Percentiles rank a stretch among this genome's conserved stretches.
phyloP scores from a whole-genome alignment of 2,113 vertebrate species.

The Scophthalmus maximus region DNA sequence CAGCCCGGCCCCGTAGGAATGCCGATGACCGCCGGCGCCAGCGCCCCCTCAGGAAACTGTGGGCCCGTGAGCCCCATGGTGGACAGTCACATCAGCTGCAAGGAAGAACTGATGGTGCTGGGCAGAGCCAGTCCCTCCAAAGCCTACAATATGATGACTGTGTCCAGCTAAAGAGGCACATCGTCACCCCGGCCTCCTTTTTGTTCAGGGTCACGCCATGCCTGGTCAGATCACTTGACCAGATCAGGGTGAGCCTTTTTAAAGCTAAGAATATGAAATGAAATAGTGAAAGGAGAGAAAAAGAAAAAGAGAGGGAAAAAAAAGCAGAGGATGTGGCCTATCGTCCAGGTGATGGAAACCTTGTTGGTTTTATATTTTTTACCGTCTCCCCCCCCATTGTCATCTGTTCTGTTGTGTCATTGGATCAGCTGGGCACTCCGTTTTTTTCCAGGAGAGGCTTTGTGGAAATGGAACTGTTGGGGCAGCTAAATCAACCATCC shows the following conservation, averaged over 20 bases:
- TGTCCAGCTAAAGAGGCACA: conserved; percentile 92
- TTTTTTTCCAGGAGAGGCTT: conserved; percentile 85
- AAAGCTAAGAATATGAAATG: conserved; percentile 82
- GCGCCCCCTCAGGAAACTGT: conserved; percentile 78
- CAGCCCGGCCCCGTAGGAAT: conserved; percentile 82
- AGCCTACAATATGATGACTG: conserved; percentile 99
- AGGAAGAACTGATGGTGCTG: conserved; percentile 98
- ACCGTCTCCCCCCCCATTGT: conserved; percentile 48
- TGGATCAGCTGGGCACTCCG: conserved; percentile 92
- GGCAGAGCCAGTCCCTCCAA: conserved; percentile 97
- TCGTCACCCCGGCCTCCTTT: conserved; percentile 50
- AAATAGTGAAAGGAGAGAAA: conserved; percentile 76
- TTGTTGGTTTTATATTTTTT: conserved; percentile 78
- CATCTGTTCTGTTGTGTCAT: conserved; percentile 80
- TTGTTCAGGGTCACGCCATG: conserved; percentile 71
- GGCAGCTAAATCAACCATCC: conserved; percentile 81
- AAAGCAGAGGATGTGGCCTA: conserved; percentile 88
- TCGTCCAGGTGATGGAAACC: conserved; percentile 96
- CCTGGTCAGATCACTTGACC: conserved; percentile 54
- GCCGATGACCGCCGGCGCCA: conserved; percentile 64
- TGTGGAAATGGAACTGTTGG: conserved; percentile 79
- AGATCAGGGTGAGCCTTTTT: conserved; percentile 77
- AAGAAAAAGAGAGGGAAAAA: conserved; percentile 58
- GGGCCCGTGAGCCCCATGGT: conserved; percentile 87
- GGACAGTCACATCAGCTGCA: conserved; percentile 98